A percentile compares a stretch with the other conserved stretches of the same genome.
Conservation (phyloP, 1,140 invertebrate species). For the Wiebesia pumilae region DNA sequence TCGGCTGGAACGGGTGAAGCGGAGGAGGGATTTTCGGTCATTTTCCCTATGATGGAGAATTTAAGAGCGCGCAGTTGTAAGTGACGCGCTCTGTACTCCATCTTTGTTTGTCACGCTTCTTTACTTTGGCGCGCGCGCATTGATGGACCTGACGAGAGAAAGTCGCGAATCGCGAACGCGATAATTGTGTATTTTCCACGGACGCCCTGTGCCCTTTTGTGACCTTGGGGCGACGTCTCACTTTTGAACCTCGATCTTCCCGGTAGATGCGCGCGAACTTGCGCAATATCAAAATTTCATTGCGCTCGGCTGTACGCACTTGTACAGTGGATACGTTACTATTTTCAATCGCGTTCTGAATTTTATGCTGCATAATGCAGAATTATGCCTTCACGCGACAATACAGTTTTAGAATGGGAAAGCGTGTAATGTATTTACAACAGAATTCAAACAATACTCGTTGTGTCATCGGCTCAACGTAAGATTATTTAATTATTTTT, state of each 20-base stretch:
- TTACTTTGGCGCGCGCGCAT: not conserved
- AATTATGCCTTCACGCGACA: constrained; percentile 30
- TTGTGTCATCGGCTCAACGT: not conserved
- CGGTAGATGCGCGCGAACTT: not conserved
- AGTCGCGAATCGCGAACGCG: constrained; percentile 4
- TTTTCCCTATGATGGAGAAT: constrained; percentile 27
- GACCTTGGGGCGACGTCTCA: not conserved
- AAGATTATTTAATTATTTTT: constrained; percentile 8
- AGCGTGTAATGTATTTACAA: constrained; percentile 18
- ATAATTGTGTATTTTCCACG: constrained; percentile 39
- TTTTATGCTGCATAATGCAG: not conserved
- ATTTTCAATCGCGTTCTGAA: not conserved
- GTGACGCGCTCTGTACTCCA: not conserved
- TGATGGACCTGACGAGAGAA: not conserved
- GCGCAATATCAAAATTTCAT: not conserved
- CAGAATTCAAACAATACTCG: not conserved
- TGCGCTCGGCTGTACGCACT: no score
- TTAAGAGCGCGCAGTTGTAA: constrained; percentile 21
- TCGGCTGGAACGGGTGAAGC: not conserved
- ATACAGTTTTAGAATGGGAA: constrained; percentile 10
- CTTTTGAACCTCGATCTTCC: not conserved
- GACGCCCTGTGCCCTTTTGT: constrained; percentile 18
- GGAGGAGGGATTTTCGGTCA: constrained; percentile 4
- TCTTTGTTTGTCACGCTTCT: constrained; percentile 14
- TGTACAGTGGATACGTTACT: not conserved